Evolutionary conservation across 2,797 vertebrate species (phyloP).

Genomic region (Myotis myotis): DNA sequence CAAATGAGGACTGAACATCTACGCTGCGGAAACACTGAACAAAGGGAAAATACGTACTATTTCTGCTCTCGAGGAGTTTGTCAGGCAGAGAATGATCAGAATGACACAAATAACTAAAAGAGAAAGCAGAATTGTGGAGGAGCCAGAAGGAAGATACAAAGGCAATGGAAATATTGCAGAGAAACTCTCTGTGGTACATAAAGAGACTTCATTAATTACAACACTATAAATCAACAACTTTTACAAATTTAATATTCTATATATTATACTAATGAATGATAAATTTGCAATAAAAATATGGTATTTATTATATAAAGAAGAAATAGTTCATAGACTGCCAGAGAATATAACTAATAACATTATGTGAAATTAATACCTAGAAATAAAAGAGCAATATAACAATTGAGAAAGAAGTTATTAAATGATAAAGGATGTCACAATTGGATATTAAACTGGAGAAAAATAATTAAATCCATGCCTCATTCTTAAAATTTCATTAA

Average conservation of each 20-base stretch:
- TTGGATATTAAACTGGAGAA: constrained; percentile 17
- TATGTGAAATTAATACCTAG: neutral
- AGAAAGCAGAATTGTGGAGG: neutral
- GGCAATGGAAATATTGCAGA: neutral
- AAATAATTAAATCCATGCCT: constrained; percentile 18
- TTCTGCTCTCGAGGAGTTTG: neutral
- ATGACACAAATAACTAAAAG: neutral
- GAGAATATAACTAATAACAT: neutral
- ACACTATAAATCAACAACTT: neutral
- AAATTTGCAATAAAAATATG: neutral
- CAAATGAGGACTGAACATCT: neutral
- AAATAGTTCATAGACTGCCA: neutral
- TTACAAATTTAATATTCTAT: neutral
- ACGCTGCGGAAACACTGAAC: neutral
- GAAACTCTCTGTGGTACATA: neutral
- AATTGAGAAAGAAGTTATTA: constrained; percentile 7
- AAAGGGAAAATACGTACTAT: neutral
- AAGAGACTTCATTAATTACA: neutral
- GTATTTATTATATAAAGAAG: constrained; percentile 3
- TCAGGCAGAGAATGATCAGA: neutral
- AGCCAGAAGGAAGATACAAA: neutral
- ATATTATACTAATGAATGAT: neutral
- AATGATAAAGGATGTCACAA: neutral
- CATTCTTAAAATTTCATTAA: constrained; percentile 29
- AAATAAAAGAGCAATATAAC: constrained; percentile 12